A percentile compares a stretch with the other conserved stretches of the same genome.
Evolutionary conservation across 1,140 invertebrate species (phyloP).

Genomic region (Neodiprion virginianus): DNA sequence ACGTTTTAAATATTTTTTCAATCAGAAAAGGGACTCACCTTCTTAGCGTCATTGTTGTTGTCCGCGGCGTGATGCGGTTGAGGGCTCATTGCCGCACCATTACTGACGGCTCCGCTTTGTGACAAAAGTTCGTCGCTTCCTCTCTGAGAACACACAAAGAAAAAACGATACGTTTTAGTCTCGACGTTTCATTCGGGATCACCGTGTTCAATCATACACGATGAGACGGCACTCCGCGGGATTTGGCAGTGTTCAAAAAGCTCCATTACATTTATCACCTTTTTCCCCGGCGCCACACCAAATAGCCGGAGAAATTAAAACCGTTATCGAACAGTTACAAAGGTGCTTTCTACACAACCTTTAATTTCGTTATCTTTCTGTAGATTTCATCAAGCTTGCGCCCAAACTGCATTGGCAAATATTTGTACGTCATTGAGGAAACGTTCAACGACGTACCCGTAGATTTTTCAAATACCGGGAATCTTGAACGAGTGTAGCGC

Average conservation of each 20-base stretch:
- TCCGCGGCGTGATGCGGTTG: slow-evolving; percentile 84
- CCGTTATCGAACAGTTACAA: too few species aligned
- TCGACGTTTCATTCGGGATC: neutral
- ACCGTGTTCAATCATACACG: neutral
- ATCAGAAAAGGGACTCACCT: slow-evolving; percentile 70
- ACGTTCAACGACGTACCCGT: neutral
- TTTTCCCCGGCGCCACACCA: too few species aligned
- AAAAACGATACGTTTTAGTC: slow-evolving; percentile 34
- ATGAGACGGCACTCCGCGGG: too few species aligned
- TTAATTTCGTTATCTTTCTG: too few species aligned
- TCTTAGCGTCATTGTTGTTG: slow-evolving; percentile 93
- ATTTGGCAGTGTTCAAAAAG: too few species aligned
- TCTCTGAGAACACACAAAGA: slow-evolving; percentile 78
- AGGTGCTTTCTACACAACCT: too few species aligned
- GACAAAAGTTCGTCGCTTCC: slow-evolving; percentile 94
- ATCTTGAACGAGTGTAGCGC: neutral
- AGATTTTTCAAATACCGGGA: neutral
- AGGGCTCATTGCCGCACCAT: slow-evolving; percentile 83
- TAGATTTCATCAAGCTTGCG: too few species aligned
- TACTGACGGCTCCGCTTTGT: slow-evolving; percentile 91
- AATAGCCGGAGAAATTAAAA: too few species aligned
- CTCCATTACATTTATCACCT: too few species aligned
- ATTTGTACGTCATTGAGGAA: too few species aligned
- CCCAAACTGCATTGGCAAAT: too few species aligned
- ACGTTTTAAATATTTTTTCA: too few species aligned